Evolutionary conservation across 2,113 vertebrate genomes (phyloP).

Genomic region (Oostethus manadensis): DNA sequence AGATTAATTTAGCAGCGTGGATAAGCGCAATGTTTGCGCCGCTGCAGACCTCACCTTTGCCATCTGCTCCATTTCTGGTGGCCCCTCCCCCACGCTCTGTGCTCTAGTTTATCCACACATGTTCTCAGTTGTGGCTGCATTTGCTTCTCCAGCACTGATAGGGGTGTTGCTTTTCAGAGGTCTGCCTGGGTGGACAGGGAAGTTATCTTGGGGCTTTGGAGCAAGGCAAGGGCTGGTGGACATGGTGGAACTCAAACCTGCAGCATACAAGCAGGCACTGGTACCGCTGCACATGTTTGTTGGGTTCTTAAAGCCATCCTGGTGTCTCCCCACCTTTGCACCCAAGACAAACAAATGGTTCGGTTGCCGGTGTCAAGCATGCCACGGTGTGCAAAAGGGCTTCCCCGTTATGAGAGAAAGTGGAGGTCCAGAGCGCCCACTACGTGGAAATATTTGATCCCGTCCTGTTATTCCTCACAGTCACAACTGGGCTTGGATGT

Average conservation of each 20-base stretch:
- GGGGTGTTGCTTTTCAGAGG: slow-evolving; percentile 64
- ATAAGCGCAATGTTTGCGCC: slow-evolving; percentile 21
- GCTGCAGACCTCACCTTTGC: slow-evolving; percentile 50
- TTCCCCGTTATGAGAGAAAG: too few species aligned
- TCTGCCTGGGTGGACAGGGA: slow-evolving; percentile 48
- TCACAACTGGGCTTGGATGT: too few species aligned
- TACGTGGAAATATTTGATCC: too few species aligned
- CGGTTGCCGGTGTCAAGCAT: too few species aligned
- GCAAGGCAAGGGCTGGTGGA: slow-evolving; percentile 28
- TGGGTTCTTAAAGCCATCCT: slow-evolving; percentile 27
- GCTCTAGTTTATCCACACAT: slow-evolving; percentile 57
- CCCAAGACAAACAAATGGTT: slow-evolving; percentile 53
- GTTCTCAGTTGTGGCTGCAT: slow-evolving; percentile 58
- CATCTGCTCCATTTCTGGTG: slow-evolving; percentile 41
- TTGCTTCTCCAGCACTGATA: slow-evolving; percentile 47
- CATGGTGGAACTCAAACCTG: slow-evolving; percentile 48
- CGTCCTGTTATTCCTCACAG: too few species aligned
- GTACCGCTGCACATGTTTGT: slow-evolving; percentile 1
- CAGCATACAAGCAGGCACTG: not conserved
- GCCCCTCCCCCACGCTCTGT: not conserved
- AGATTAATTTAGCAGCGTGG: slow-evolving; percentile 2
- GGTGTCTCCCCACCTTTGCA: slow-evolving; percentile 31
- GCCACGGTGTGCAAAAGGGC: too few species aligned
- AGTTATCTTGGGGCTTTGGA: slow-evolving; percentile 55
- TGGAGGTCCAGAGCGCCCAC: too few species aligned